Percentiles rank a stretch among this genome's conserved stretches.
Evolutionary conservation across 64 coral and sea anemone genomes (phyloP).

Genomic region (Montipora foliosa): DNA sequence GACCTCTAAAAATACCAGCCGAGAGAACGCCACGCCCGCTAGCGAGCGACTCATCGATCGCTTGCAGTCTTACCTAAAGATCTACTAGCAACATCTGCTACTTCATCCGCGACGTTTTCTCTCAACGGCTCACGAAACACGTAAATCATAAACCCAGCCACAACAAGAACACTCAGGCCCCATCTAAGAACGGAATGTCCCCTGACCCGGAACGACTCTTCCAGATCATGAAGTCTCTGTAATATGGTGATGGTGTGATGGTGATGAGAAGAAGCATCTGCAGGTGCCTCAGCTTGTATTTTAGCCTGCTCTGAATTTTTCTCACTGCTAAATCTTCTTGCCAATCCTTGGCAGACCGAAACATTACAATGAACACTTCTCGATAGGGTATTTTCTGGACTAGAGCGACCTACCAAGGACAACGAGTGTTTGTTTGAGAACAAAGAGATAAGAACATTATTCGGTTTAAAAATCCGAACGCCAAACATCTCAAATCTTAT

Average conservation of each 20-base stretch:
- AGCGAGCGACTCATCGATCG: too few relatives aligned
- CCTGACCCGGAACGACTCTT: conserved; percentile 83
- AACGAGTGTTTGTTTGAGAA: neutral
- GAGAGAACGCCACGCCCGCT: too few relatives aligned
- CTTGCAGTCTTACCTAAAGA: conserved; percentile 75
- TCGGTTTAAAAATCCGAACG: neutral
- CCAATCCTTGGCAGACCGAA: neutral
- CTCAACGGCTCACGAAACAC: conserved; percentile 88
- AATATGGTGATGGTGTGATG: conserved; percentile 30
- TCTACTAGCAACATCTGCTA: conserved; percentile 94
- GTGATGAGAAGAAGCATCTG: neutral
- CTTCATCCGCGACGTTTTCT: conserved; percentile 97
- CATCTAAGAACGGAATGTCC: conserved; percentile 87
- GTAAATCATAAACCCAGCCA: conserved; percentile 52
- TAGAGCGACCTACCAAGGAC: neutral
- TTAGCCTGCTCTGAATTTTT: neutral
- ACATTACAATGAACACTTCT: neutral
- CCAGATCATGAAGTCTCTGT: conserved; percentile 86
- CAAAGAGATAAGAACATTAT: neutral
- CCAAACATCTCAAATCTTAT: neutral
- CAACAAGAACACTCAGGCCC: conserved; percentile 63
- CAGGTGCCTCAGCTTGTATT: neutral
- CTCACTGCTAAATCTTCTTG: neutral
- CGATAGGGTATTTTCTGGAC: neutral
- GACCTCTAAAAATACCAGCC: too few relatives aligned